Percentiles rank a stretch among this genome's conserved stretches.
Evolutionary conservation across 2,113 vertebrate genomes (phyloP).

Genomic region (zebrafish (Danio rerio)): DNA sequence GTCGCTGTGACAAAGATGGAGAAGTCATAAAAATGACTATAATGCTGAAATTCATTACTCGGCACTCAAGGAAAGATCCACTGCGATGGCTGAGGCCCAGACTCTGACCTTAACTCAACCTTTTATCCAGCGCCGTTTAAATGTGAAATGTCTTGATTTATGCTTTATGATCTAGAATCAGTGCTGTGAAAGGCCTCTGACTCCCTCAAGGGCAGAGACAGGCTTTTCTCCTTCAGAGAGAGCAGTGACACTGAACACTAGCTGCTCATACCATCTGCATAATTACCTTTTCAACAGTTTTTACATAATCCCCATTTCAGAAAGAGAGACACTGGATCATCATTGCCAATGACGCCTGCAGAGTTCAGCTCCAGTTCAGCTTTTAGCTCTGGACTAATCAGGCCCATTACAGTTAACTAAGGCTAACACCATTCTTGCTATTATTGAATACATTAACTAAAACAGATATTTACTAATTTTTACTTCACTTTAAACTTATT

Average conservation of each 20-base stretch:
- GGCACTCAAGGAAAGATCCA: not conserved
- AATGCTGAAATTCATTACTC: not conserved
- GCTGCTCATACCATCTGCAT: slow-evolving; percentile 39
- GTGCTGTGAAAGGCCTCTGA: not conserved
- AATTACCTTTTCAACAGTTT: slow-evolving; percentile 43
- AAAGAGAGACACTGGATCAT: slow-evolving; percentile 17
- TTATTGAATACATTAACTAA: too few relatives aligned
- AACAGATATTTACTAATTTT: too few relatives aligned
- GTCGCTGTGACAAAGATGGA: not conserved
- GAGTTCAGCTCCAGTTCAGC: slow-evolving; percentile 12
- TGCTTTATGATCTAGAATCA: slow-evolving; percentile 11
- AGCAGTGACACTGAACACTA: not conserved
- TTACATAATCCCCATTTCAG: slow-evolving; percentile 44
- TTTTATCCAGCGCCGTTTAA: not conserved
- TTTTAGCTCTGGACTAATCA: not conserved
- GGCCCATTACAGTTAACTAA: too few relatives aligned
- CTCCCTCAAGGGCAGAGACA: slow-evolving; percentile 26
- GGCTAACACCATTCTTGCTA: too few relatives aligned
- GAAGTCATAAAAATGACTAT: not conserved
- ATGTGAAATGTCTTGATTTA: slow-evolving; percentile 7
- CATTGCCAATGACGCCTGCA: not conserved
- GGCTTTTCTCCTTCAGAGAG: not conserved
- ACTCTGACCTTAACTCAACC: slow-evolving; percentile 2
- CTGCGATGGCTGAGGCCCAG: not conserved
- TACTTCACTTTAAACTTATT: too few relatives aligned